Percentiles rank a stretch among this genome's conserved stretches.
Evolutionary conservation across 2,797 vertebrate genomes (phyloP).

Genomic region (Fistularia commersonii): DNA sequence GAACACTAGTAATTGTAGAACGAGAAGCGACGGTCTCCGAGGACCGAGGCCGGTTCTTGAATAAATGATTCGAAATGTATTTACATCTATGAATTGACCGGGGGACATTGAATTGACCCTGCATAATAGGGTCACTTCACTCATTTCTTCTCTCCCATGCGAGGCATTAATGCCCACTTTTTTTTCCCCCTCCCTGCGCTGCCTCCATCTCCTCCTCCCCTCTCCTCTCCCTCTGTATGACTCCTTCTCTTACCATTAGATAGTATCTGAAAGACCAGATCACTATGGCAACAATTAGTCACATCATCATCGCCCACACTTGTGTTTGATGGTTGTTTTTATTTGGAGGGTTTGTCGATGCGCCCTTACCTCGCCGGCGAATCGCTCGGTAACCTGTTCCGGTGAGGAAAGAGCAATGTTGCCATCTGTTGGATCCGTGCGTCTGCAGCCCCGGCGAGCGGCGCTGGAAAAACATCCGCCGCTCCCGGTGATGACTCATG

Average conservation of each 20-base stretch:
- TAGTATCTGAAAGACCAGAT: slow-evolving; percentile 67
- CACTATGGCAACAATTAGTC: slow-evolving; percentile 77
- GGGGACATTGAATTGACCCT: slow-evolving; percentile 57
- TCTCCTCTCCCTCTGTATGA: slow-evolving; percentile 16
- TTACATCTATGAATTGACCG: slow-evolving; percentile 38
- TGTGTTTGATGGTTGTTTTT: slow-evolving; percentile 70
- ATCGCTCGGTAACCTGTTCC: slow-evolving; percentile 53
- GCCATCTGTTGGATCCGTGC: slow-evolving; percentile 76
- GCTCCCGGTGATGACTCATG: slow-evolving; percentile 54
- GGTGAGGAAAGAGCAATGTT: slow-evolving; percentile 71
- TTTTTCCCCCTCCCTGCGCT: slow-evolving; percentile 5
- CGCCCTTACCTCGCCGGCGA: slow-evolving; percentile 53
- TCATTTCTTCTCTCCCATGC: slow-evolving; percentile 39
- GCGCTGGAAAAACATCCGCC: slow-evolving; percentile 33
- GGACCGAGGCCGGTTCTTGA: slow-evolving; percentile 34
- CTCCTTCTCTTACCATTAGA: slow-evolving; percentile 49
- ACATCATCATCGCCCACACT: slow-evolving; percentile 70
- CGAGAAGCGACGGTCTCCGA: slow-evolving; percentile 35
- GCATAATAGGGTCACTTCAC: slow-evolving; percentile 45
- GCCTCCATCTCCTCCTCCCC: slow-evolving; percentile 21
- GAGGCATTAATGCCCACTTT: slow-evolving; percentile 41
- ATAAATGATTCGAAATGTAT: slow-evolving; percentile 50
- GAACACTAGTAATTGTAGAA: slow-evolving; percentile 33
- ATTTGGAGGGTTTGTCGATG: slow-evolving; percentile 56
- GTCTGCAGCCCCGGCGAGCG: slow-evolving; percentile 45